Conservation (phyloP, 2,797 vertebrate species). For the Cossypha caffra region DNA sequence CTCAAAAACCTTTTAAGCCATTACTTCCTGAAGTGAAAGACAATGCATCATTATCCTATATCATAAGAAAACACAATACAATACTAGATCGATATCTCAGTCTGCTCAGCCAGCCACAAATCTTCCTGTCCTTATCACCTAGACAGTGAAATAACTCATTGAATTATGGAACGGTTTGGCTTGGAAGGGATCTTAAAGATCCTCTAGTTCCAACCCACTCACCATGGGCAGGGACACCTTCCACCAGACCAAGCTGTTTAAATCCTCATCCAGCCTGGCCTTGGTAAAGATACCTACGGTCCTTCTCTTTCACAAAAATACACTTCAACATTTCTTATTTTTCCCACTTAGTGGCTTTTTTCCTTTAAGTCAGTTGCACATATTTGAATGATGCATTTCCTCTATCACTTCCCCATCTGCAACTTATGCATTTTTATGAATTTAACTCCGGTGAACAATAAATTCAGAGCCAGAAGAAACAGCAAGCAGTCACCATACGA, state of each 20-base stretch:
- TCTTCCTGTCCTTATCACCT: conserved; percentile 61
- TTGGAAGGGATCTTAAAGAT: not conserved
- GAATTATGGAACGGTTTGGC: not conserved
- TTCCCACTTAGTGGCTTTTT: not conserved
- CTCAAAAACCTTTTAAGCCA: conserved; percentile 58
- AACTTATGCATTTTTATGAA: not conserved
- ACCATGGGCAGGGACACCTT: not conserved
- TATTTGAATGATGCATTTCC: not conserved
- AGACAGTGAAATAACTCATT: conserved; percentile 52
- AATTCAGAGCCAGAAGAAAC: conserved; percentile 24
- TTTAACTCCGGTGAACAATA: conserved; percentile 9
- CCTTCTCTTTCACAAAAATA: conserved; percentile 18
- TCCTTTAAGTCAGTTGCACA: not conserved
- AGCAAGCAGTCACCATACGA: not conserved
- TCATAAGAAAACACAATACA: conserved; percentile 46
- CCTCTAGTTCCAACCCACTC: not conserved
- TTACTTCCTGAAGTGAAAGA: conserved; percentile 67
- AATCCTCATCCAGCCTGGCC: not conserved
- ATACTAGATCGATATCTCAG: conserved; percentile 66
- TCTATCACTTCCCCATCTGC: not conserved
- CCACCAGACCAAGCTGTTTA: not conserved
- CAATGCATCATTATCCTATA: conserved; percentile 64
- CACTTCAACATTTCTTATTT: not conserved
- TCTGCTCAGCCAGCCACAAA: conserved; percentile 60
- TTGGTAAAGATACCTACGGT: not conserved